These are phyloP conservation scores for Eurytoma adleriae DNA, from an alignment of 2,888 invertebrate genomes.

Conservation along the genomic window DNA sequence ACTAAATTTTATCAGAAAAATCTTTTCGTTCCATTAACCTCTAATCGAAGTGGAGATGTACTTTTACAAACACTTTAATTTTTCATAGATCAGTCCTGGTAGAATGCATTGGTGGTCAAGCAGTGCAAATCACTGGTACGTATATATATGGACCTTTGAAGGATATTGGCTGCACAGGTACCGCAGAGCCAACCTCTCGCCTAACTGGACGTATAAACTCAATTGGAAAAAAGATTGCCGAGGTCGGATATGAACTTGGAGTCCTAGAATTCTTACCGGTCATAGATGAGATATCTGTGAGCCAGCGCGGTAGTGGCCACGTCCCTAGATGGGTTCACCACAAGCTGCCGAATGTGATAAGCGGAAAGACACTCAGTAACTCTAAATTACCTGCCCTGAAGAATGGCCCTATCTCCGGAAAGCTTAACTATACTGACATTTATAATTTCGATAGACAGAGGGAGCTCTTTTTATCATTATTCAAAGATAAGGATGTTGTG, in stretches of 20 bases:
- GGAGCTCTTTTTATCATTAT: background rate
- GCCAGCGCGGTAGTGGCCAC: background rate
- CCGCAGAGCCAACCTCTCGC: background rate
- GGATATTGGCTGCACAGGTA: background rate
- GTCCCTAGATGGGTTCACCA: constrained; percentile 2
- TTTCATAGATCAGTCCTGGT: background rate
- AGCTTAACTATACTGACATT: background rate
- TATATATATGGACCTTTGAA: background rate
- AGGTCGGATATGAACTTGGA: background rate
- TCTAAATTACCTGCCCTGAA: background rate
- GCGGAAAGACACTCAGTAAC: background rate
- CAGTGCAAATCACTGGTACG: background rate
- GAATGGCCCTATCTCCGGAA: background rate
- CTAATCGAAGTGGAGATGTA: too few species aligned
- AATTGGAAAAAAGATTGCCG: constrained; percentile 3
- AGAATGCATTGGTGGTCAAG: background rate
- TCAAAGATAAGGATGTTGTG: background rate
- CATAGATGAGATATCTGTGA: background rate
- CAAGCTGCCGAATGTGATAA: background rate
- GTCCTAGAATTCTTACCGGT: background rate
- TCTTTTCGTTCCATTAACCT: too few species aligned
- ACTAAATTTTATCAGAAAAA: too few species aligned
- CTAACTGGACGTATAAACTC: background rate
- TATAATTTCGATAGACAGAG: background rate
- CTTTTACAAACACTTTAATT: too few species aligned